Conservation (phyloP, 2,888 invertebrate species). For the Morpho achilles region DNA sequence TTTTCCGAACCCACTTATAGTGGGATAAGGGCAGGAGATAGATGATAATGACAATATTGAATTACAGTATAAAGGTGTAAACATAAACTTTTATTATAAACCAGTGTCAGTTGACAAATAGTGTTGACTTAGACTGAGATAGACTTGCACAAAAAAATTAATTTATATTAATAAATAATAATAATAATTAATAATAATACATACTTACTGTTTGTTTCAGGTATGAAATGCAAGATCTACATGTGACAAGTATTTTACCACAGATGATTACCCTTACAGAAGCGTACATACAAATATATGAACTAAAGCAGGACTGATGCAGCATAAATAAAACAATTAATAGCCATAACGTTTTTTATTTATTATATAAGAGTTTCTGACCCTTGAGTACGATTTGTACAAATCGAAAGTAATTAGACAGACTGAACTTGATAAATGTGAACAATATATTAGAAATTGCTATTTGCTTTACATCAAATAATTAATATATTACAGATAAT, state of each 20-base stretch:
- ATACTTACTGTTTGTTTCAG: constrained; percentile 43
- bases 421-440: neutral
- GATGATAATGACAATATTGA: too few species aligned
- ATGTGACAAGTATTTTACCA: constrained; percentile 98
- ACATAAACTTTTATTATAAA: too few species aligned
- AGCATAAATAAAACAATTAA: constrained; percentile 37
- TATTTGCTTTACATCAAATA: constrained; percentile 55
- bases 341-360: constrained; percentile 49
- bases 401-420: too few species aligned
- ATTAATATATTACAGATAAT: constrained; percentile 11
- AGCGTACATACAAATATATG: constrained; percentile 96
- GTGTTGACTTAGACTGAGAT: too few species aligned
- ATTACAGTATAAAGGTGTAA: too few species aligned
- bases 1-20: too few species aligned
- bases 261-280: constrained; percentile 99
- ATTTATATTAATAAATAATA: too few species aligned
- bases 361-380: constrained; percentile 64
- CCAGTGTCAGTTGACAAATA: too few species aligned
- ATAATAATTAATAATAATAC: too few species aligned
- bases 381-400: too few species aligned
- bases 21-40: too few species aligned
- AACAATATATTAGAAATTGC: constrained; percentile 30
- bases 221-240: constrained; percentile 97
- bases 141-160: too few species aligned
- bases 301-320: constrained; percentile 72